These are phyloP conservation scores for Diorhabda carinulata DNA, from an alignment of 1,140 invertebrate species.

Conservation along the genomic window DNA sequence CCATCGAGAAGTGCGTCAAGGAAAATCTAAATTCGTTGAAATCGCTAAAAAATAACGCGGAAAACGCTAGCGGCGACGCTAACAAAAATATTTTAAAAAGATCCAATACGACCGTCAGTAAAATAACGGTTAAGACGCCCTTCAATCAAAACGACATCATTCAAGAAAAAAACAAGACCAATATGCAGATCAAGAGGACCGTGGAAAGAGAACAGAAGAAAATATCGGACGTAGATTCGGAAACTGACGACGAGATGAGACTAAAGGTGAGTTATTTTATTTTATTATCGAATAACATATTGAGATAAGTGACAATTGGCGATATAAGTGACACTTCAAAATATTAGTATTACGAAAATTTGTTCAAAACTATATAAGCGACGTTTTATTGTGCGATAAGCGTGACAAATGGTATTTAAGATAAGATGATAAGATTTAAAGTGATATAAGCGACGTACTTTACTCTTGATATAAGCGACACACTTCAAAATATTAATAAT, in stretches of 20 bases:
- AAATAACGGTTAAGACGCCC: conserved; percentile 28
- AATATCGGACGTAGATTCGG: conserved; percentile 41
- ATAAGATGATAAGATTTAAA: too few relatives aligned
- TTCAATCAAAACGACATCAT: conserved; percentile 12
- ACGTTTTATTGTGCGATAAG: too few relatives aligned
- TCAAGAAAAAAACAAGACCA: conserved; percentile 40
- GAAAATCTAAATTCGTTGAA: conserved; percentile 51
- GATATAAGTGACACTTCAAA: too few relatives aligned
- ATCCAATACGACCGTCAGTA: conserved; percentile 32
- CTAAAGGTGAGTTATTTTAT: conserved; percentile 31
- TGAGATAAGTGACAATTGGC: too few relatives aligned
- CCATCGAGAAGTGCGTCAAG: conserved; percentile 44
- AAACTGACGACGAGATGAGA: conserved; percentile 47
- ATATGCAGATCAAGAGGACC: conserved; percentile 38
- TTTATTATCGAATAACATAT: too few relatives aligned
- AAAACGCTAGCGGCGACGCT: conserved; percentile 21
- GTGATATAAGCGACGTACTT: too few relatives aligned
- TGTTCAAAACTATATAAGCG: too few relatives aligned
- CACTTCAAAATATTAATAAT: too few relatives aligned
- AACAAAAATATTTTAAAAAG: conserved; percentile 27
- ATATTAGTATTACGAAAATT: too few relatives aligned
- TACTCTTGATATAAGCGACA: too few relatives aligned
- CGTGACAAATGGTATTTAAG: too few relatives aligned
- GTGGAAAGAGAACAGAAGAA: conserved; percentile 29
- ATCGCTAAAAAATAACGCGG: conserved; percentile 44